Percentiles rank a stretch among this genome's conserved stretches.
Evolutionary conservation across 2,888 invertebrate genomes (phyloP).

Genomic region (Dilophus febrilis): DNA sequence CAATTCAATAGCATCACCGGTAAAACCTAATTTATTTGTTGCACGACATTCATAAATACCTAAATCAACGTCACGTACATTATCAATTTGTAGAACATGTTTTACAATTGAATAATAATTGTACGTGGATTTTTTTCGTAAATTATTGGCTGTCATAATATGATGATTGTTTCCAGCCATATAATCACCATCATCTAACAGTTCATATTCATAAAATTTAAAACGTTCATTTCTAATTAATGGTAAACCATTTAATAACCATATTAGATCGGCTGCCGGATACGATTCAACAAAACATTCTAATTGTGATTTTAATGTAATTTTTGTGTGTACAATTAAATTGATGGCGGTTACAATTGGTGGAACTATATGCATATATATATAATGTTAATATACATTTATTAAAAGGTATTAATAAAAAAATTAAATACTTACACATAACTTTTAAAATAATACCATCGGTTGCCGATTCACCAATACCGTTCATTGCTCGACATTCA

Average conservation of each 20-base stretch:
- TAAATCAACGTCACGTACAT: slow-evolving; percentile 48
- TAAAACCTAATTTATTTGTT: slow-evolving; percentile 54
- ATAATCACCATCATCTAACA: no score
- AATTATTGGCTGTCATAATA: no score
- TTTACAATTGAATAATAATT: slow-evolving; percentile 36
- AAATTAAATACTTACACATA: slow-evolving; percentile 57
- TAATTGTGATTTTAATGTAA: slow-evolving; percentile 49
- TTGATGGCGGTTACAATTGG: slow-evolving; percentile 50
- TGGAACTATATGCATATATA: slow-evolving; percentile 37
- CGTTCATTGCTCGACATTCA: slow-evolving; percentile 55
- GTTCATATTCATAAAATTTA: no score
- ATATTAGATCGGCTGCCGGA: slow-evolving; percentile 49
- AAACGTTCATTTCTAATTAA: no score
- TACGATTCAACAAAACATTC: slow-evolving; percentile 50
- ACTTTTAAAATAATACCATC: slow-evolving; percentile 51
- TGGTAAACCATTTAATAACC: slow-evolving; percentile 22
- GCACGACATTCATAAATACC: slow-evolving; percentile 67
- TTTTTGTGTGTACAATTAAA: slow-evolving; percentile 56
- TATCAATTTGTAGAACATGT: slow-evolving; percentile 49
- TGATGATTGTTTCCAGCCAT: no score
- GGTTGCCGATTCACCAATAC: slow-evolving; percentile 52
- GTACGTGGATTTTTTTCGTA: slow-evolving; percentile 15
- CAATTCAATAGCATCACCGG: slow-evolving; percentile 50
- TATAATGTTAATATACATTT: neutral
- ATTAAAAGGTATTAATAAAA: no score